Evolutionary conservation across 2,113 vertebrate species (phyloP), one percentile per base, ranked within the genome.

Genomic region (Capricornis sumatraensis): DNA sequence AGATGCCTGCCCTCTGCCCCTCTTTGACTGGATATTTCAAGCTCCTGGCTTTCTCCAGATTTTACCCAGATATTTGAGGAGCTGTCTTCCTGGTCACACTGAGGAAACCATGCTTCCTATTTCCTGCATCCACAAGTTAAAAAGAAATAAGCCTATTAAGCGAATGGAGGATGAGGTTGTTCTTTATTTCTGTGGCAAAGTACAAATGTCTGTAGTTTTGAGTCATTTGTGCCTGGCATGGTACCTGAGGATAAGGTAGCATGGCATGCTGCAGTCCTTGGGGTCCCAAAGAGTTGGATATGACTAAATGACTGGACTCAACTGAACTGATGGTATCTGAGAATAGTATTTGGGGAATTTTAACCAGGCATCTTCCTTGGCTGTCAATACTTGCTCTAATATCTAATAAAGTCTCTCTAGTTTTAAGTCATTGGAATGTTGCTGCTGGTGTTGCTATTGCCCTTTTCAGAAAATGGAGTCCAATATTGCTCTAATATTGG

Each of bases 1-100:
- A 33, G 50, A 11, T 21, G 55, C 40, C 67, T 0, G 15, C 23
- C 21, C 6, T 43, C 71, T 27, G 36, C 0, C 21, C 3, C 0
- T 0, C 11, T 23, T 8, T 33, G 2, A 40, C 33, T 23, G 21
- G 52, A 53, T 16, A 36, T 27, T 40, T 84, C n/a, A 55, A 60
- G 12, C 17, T 28, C 47, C 36, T 43, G 14, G 43, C 33, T 87
- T 25, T 60, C 43, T 93, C 13, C 28, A 21, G 55, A 43, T 82
- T 89, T 82, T 52, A n/a, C 52, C 62, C 53, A 5, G 43, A 8
- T 76, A 62, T 81, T 43, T 21, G 10, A 89, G 15, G 25, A 17
- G 3, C 28, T 58, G 1, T 76, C 17, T 50, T 83, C 74, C 82
- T 81, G 30, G 30, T 83, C 28, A 83, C 23, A 58, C 15, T 19